Conservation (phyloP, 2,113 vertebrate species). For the Tychaedon coryphoeus region DNA sequence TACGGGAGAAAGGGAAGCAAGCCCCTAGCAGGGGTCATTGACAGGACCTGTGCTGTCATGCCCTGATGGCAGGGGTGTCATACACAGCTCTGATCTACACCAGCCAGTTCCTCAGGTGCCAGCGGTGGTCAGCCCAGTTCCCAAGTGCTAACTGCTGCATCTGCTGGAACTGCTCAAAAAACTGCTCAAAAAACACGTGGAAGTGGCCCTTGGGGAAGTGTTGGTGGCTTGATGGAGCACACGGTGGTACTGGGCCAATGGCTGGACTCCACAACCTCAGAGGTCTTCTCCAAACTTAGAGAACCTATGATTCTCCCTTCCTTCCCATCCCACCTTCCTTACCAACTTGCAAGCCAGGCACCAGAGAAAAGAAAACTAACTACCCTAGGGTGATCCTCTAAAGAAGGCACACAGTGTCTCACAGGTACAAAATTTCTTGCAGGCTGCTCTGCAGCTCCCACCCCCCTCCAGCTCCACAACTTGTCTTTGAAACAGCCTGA, state of each 20-base stretch:
- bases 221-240: background rate
- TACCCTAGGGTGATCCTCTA: background rate
- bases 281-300: background rate
- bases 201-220: background rate
- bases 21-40: background rate
- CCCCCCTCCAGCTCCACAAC: background rate
- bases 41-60: background rate
- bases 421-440: background rate
- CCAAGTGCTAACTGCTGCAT: background rate
- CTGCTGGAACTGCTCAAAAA: background rate
- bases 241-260: no score
- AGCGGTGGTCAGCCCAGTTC: rapidly evolving
- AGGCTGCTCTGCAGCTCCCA: background rate
- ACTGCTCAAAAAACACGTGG: background rate
- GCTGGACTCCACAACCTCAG: background rate
- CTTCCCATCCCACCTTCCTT: rapidly evolving
- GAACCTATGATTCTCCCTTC: background rate
- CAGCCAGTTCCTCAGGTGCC: background rate
- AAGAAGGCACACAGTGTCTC: background rate
- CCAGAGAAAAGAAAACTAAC: background rate
- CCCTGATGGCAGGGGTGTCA: rapidly evolving
- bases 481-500: constrained; percentile 12
- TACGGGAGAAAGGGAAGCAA: background rate
- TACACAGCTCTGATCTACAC: background rate
- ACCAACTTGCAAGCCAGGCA: background rate